Evolutionary conservation across 2,888 invertebrate genomes (phyloP).

Genomic region (Uropetala carovei): DNA sequence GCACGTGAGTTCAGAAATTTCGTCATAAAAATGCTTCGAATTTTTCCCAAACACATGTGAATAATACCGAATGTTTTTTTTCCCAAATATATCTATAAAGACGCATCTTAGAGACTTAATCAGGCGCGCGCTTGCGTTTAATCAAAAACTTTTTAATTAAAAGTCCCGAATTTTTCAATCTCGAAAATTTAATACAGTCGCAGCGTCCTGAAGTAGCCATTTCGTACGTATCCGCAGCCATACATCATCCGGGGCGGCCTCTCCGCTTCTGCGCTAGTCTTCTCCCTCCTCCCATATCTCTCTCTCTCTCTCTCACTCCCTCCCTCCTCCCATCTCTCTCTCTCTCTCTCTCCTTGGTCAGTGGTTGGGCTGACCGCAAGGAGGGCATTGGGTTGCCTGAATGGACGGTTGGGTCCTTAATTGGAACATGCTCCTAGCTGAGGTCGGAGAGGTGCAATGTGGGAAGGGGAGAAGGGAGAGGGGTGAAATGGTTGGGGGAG

Average conservation of each 20-base stretch:
- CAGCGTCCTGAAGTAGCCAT: background rate
- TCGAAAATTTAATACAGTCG: background rate
- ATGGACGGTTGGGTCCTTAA: constrained; percentile 41
- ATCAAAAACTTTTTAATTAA: too few relatives aligned
- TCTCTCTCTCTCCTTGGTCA: background rate
- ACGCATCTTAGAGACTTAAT: too few relatives aligned
- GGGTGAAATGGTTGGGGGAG: background rate
- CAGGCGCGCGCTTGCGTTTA: too few relatives aligned
- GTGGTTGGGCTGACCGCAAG: constrained; percentile 21
- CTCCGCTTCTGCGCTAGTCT: too few relatives aligned
- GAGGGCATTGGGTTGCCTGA: constrained; percentile 38
- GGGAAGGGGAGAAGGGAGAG: background rate
- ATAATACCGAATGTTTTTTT: too few relatives aligned
- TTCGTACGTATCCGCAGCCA: background rate
- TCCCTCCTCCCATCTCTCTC: background rate
- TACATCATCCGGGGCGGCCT: constrained; percentile 48
- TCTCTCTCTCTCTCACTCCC: background rate
- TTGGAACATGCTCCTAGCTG: constrained; percentile 40
- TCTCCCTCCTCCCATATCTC: too few relatives aligned
- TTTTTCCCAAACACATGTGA: too few relatives aligned
- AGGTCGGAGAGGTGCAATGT: background rate
- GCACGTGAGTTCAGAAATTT: too few relatives aligned
- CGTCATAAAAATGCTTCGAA: too few relatives aligned
- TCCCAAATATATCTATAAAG: too few relatives aligned
- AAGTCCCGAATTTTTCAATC: too few relatives aligned